These are phyloP conservation scores for Delphinus delphis DNA, from an alignment of 2,113 vertebrate species.

Conservation along the genomic window DNA sequence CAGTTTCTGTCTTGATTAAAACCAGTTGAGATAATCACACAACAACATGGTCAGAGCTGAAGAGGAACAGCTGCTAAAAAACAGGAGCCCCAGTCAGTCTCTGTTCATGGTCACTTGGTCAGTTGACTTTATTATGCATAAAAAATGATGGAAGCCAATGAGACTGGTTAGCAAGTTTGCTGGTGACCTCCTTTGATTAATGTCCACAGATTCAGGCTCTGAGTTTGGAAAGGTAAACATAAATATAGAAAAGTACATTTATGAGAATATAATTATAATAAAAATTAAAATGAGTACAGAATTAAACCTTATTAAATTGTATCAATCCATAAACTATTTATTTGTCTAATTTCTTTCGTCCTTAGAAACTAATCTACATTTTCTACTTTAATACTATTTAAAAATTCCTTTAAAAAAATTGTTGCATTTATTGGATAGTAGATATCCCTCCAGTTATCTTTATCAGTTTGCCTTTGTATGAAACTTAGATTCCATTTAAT, in stretches of 20 bases:
- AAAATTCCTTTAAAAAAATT: conserved; percentile 1
- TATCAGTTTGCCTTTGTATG: conserved; percentile 15
- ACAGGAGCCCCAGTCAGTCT: conserved; percentile 77
- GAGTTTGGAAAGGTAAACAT: background rate
- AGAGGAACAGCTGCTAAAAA: conserved; percentile 82
- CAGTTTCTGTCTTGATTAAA: conserved; percentile 85
- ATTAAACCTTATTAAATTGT: conserved; percentile 10
- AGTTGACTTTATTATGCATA: conserved; percentile 79
- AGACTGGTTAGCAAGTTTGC: conserved; percentile 82
- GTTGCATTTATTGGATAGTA: background rate
- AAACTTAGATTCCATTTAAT: conserved; percentile 8
- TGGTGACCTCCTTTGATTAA: conserved; percentile 84
- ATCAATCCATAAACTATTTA: background rate
- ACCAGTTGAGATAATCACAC: conserved; percentile 92
- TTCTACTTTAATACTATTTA: background rate
- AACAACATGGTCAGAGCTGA: conserved; percentile 87
- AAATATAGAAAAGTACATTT: conserved; percentile 35
- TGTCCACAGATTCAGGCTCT: conserved; percentile 64
- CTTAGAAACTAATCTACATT: background rate
- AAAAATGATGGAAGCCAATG: conserved; percentile 81
- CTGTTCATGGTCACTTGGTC: conserved; percentile 78
- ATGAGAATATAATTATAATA: conserved; percentile 11
- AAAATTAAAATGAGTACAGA: background rate
- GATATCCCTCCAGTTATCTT: background rate
- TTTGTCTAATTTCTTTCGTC: conserved; percentile 40